phyloP scores from a whole-genome alignment of 2,797 vertebrate genomes.

The Platalea minor region DNA sequence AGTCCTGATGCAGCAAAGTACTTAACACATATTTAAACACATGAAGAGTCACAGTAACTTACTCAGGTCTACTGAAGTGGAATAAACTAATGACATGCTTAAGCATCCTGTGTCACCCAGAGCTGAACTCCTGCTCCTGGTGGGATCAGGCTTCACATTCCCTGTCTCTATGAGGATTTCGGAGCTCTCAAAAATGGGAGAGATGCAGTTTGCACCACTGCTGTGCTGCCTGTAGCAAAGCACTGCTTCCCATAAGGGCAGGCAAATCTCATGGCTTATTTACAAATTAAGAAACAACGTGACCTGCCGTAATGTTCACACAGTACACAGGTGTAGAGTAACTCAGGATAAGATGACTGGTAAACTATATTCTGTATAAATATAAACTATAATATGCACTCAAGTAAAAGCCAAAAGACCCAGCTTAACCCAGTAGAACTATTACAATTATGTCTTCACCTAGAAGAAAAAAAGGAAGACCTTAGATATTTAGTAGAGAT shows the following conservation, averaged over 20 bases:
- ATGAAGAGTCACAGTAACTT: background rate
- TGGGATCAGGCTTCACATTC: background rate
- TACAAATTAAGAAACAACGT: background rate
- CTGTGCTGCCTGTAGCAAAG: background rate
- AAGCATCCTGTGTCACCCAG: background rate
- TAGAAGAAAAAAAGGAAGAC: background rate
- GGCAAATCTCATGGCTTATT: background rate
- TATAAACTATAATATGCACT: background rate
- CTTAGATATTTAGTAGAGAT: background rate
- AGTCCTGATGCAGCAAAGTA: background rate
- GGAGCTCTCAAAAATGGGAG: background rate
- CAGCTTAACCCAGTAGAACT: background rate
- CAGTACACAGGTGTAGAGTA: background rate
- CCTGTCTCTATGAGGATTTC: background rate
- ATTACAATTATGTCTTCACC: background rate
- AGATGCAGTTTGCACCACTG: background rate
- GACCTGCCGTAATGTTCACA: background rate
- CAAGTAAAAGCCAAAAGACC: background rate
- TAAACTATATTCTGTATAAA: background rate
- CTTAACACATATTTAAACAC: background rate
- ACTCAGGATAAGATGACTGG: background rate
- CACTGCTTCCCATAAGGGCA: background rate
- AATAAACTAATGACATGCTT: background rate
- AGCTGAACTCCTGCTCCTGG: background rate
- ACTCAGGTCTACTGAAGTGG: background rate